These are phyloP conservation scores for Sigmodon hispidus DNA, from an alignment of 2,113 vertebrate species.

Conservation along the genomic window DNA sequence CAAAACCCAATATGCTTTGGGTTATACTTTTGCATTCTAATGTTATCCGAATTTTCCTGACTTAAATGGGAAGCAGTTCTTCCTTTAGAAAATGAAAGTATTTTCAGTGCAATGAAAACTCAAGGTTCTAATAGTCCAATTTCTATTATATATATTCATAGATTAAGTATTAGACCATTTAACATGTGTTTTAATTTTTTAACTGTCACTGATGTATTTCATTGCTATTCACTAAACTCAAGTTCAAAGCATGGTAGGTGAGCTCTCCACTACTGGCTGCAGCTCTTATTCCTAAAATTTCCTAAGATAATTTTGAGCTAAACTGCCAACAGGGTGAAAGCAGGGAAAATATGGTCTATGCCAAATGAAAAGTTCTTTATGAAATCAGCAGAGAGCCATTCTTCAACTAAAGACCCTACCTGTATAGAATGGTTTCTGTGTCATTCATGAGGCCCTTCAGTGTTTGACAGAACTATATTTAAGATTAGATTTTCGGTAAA, in stretches of 20 bases:
- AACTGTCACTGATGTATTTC: not conserved
- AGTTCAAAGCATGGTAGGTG: no score
- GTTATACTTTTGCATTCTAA: constrained; percentile 63
- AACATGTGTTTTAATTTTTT: not conserved
- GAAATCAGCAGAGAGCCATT: not conserved
- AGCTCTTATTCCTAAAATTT: not conserved
- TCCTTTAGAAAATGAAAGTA: constrained; percentile 51
- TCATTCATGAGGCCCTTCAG: not conserved
- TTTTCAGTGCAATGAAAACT: constrained; percentile 44
- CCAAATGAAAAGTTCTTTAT: not conserved
- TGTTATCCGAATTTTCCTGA: constrained; percentile 31
- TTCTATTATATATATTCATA: not conserved
- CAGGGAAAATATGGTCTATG: not conserved
- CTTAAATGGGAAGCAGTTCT: not conserved
- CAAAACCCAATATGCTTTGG: constrained; percentile 40
- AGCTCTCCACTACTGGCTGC: not conserved
- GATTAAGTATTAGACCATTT: constrained; percentile 21
- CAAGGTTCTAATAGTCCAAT: not conserved
- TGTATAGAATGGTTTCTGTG: not conserved
- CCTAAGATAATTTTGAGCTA: constrained; percentile 2
- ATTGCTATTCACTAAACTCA: not conserved
- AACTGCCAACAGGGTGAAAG: not conserved
- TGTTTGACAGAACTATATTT: not conserved
- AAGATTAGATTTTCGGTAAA: not conserved
- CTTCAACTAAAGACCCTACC: not conserved